These are phyloP conservation scores for Sycophila texana DNA, from an alignment of 2,888 invertebrate genomes.

Conservation along the genomic window DNA sequence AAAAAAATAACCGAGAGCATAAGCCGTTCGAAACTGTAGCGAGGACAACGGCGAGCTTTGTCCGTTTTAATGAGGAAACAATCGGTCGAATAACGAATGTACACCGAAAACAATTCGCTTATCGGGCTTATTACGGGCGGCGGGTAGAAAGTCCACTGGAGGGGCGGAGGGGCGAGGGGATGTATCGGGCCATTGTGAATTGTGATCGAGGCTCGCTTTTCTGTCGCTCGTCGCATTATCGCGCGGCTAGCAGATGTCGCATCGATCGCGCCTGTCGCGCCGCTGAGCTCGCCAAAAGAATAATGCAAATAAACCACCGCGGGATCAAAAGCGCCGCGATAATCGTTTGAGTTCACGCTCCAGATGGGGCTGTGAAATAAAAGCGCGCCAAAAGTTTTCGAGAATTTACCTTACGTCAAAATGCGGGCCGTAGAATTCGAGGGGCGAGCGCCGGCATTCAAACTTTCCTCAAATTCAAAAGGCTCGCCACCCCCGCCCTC, in stretches of 20 bases:
- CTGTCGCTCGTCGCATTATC: neutral
- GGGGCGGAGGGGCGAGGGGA: too few relatives aligned
- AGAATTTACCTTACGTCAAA: conserved; percentile 16
- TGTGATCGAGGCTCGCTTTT: too few relatives aligned
- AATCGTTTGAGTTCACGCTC: neutral
- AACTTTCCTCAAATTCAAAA: conserved; percentile 41
- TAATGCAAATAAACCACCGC: too few relatives aligned
- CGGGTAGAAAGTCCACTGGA: too few relatives aligned
- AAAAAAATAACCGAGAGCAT: neutral
- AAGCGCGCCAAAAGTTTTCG: conserved; percentile 1
- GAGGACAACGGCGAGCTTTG: neutral
- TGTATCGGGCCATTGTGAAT: too few relatives aligned
- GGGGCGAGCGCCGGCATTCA: conserved; percentile 7
- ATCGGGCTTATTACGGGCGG: conserved; percentile 1
- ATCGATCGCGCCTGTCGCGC: neutral
- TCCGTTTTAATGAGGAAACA: conserved; percentile 20
- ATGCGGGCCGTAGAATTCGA: conserved; percentile 33
- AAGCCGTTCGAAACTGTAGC: too few relatives aligned
- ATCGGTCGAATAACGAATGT: conserved; percentile 8
- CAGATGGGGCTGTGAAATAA: conserved; percentile 21
- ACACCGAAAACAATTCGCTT: neutral
- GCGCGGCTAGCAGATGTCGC: neutral
- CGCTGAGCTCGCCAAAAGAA: too few relatives aligned
- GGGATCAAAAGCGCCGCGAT: neutral
- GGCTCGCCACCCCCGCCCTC: neutral